These are phyloP conservation scores for Charaxes varanes DNA, from an alignment of 1,140 invertebrate species.

Conservation along the genomic window DNA sequence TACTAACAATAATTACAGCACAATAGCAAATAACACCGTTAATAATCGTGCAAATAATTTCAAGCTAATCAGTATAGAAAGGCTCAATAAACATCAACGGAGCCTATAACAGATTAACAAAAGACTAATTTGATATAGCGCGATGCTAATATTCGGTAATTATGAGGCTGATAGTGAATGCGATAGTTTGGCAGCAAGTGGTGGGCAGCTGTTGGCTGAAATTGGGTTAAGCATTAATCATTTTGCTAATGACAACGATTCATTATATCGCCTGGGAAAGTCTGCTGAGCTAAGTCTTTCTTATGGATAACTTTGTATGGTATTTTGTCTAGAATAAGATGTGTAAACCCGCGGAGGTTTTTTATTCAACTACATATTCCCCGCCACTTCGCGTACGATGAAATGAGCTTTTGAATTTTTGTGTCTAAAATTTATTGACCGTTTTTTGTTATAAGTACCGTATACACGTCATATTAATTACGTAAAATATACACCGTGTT, in stretches of 20 bases:
- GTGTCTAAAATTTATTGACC: too few relatives aligned
- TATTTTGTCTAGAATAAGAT: too few relatives aligned
- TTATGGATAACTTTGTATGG: too few relatives aligned
- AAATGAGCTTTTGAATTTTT: too few relatives aligned
- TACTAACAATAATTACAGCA: background rate
- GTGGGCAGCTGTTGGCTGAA: slow-evolving; percentile 17
- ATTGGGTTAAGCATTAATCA: slow-evolving; percentile 25
- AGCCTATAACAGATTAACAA: slow-evolving; percentile 24
- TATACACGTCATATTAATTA: too few relatives aligned
- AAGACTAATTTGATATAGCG: slow-evolving; percentile 28
- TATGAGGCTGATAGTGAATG: slow-evolving; percentile 18
- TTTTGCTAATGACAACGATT: slow-evolving; percentile 23
- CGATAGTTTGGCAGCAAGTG: slow-evolving; percentile 23
- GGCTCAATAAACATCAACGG: slow-evolving; percentile 21
- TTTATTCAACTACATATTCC: too few relatives aligned
- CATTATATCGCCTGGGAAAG: slow-evolving; percentile 7
- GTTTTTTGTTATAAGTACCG: too few relatives aligned
- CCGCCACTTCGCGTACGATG: too few relatives aligned
- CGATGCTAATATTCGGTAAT: slow-evolving; percentile 25
- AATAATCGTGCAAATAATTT: slow-evolving; percentile 13
- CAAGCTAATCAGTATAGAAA: slow-evolving; percentile 16
- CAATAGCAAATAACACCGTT: background rate
- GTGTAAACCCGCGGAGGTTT: too few relatives aligned
- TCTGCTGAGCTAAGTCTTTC: background rate
- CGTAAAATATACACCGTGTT: too few relatives aligned